Percentiles rank a stretch among this genome's conserved stretches.
These are phyloP conservation scores for Leptobrachium leishanense DNA, from an alignment of 2,113 vertebrate species.

Conservation along the genomic window DNA sequence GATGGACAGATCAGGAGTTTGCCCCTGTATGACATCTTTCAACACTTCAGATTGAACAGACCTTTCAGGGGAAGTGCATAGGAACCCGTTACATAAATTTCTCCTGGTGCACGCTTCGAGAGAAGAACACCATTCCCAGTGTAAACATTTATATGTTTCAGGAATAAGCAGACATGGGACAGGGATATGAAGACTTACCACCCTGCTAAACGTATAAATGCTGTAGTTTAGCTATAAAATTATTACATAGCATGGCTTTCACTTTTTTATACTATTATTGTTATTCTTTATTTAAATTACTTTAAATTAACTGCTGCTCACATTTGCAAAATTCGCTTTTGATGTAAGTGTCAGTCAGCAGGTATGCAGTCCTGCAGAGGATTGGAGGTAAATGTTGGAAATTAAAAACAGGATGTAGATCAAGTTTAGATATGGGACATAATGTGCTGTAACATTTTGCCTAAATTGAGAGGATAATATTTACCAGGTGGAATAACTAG, in stretches of 20 bases:
- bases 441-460: too few species aligned
- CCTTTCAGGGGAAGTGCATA: constrained; percentile 16
- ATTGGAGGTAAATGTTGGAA: too few species aligned
- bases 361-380: too few species aligned
- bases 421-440: too few species aligned
- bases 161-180: not conserved
- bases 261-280: not conserved
- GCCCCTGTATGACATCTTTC: constrained; percentile 28
- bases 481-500: too few species aligned
- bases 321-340: too few species aligned
- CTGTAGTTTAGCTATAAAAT: constrained; percentile 1
- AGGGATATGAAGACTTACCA: not conserved
- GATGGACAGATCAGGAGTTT: constrained; percentile 18
- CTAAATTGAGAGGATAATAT: too few species aligned
- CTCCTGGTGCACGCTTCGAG: not conserved
- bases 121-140: not conserved
- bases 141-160: constrained; percentile 20
- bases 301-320: too few species aligned
- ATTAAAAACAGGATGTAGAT: too few species aligned
- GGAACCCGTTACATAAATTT: constrained; percentile 3
- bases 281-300: too few species aligned
- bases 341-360: too few species aligned
- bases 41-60: constrained; percentile 6
- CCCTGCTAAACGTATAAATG: not conserved
- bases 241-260: not conserved